Evolutionary conservation across 2,888 invertebrate species (phyloP).

Genomic region (Calephelis perditalis): DNA sequence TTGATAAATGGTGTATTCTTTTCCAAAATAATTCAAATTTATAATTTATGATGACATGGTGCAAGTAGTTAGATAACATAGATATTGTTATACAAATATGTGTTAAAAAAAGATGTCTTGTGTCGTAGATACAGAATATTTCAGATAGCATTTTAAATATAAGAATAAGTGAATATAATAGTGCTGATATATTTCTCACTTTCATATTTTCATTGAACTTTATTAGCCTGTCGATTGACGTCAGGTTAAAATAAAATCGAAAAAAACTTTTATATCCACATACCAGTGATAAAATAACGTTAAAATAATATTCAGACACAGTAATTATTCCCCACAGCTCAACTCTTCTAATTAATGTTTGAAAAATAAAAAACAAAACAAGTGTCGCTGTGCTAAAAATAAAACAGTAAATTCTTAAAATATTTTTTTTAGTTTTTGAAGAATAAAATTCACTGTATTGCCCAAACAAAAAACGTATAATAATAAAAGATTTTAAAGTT

Average conservation of each 20-base stretch:
- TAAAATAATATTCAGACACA: not conserved
- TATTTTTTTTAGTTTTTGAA: not conserved
- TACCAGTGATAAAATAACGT: not conserved
- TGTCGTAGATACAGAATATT: not conserved
- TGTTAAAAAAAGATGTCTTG: no score
- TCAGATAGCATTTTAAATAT: not conserved
- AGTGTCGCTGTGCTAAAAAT: no score
- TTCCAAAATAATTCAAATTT: slow-evolving; percentile 3
- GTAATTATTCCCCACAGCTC: not conserved
- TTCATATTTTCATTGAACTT: not conserved
- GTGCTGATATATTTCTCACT: not conserved
- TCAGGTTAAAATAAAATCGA: not conserved
- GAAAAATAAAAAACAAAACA: no score
- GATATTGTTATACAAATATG: not conserved
- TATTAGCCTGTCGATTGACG: not conserved
- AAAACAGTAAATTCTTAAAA: not conserved
- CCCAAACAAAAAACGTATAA: not conserved
- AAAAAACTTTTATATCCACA: not conserved
- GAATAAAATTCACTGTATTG: not conserved
- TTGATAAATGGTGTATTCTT: not conserved
- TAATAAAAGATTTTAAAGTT: not conserved
- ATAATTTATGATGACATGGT: not conserved
- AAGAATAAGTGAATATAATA: not conserved
- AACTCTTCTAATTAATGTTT: no score
- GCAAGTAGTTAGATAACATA: not conserved